A percentile compares a stretch with the other conserved stretches of the same genome.
Conservation (phyloP, 2,888 invertebrate genomes). For the Andrena haemorrhoa region DNA sequence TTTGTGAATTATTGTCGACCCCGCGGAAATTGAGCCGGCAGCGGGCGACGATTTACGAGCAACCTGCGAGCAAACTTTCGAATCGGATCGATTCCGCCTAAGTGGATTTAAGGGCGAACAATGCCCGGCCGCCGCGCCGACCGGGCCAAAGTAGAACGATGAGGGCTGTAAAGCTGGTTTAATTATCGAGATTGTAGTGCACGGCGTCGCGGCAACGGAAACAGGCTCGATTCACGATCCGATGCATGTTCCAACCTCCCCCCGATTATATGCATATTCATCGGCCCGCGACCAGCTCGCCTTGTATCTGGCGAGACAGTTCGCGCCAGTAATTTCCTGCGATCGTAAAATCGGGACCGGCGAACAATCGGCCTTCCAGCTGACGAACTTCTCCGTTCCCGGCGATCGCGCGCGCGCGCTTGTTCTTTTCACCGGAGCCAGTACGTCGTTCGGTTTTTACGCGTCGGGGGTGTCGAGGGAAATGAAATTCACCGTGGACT, state of each 20-base stretch:
- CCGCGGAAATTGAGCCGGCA: constrained; percentile 20
- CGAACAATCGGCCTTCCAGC: constrained; percentile 50
- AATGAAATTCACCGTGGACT: constrained; percentile 46
- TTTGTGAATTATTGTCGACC: constrained; percentile 21
- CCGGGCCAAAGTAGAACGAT: constrained; percentile 27
- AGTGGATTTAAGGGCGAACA: constrained; percentile 19
- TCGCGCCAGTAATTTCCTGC: constrained; percentile 37
- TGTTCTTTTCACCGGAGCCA: constrained; percentile 31
- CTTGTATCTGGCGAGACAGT: constrained; percentile 9
- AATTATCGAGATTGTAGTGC: constrained; percentile 54
- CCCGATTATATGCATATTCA: constrained; percentile 51
- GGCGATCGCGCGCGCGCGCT: constrained; percentile 4
- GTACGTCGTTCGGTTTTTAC: constrained; percentile 40
- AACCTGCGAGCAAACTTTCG: constrained; percentile 31
- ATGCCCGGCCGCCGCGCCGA: neutral
- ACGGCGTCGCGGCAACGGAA: constrained; percentile 31
- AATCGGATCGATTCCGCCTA: neutral
- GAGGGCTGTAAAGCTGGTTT: constrained; percentile 30
- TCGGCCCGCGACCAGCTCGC: constrained; percentile 11
- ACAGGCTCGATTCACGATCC: constrained; percentile 40
- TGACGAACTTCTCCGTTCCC: constrained; percentile 25
- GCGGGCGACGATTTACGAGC: constrained; percentile 31
- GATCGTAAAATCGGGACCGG: constrained; percentile 43
- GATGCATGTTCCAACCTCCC: constrained; percentile 38
- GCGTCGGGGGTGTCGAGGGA: constrained; percentile 33